Base-by-base conservation (phyloP, 2,797 vertebrate genomes). In the Sebastes nivosus region DNA sequence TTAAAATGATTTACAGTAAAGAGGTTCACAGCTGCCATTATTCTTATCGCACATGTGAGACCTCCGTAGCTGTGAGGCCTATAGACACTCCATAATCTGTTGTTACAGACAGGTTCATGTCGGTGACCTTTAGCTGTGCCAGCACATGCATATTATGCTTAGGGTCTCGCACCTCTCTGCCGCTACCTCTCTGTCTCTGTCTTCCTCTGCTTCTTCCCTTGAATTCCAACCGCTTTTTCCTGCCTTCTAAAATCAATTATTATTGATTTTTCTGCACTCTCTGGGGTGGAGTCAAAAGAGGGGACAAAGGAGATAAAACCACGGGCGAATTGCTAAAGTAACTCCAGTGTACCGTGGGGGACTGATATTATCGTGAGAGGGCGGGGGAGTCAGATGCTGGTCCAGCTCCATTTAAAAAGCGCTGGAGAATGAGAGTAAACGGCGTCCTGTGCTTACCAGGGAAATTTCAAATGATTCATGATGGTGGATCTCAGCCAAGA, bases 241-340 rank as follows among this genome's bases (percentile, higher is more conserved):
- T 84, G 87, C 92, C 85, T 88, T 75, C 90, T 84, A 79, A 92
- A 95, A 96, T 96, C 96, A 91, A 96, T 96, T 86, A 57, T 77
- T 90, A 95, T 96, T 52, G 95, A 96, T 95, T 94, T 91, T 84
- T 76, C 89, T 86, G 90, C 93, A 87, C 94, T 94, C 93, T 90
- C 85, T 66, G 50, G 91, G 87, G 93, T 84, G 85, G 88, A 93
- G 92, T 93, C 93, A 89, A 90, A 93, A 87, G 89, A 88, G 77
- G 93, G 92, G 92, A 94, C 94, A 94, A 94, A 94, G 89, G 86
- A 93, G 94, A 96, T 93, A 94, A 95, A 95, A 94, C 90, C 94
- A 87, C 90, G 85, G 92, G 93, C 87, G 85, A 93, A 93, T 89
- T 86, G 86, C 90, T 89, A 81, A 92, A 95, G 92, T 89, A 93